A percentile compares a stretch with the other conserved stretches of the same genome.
Evolutionary conservation across 2,113 vertebrate genomes (phyloP).

Genomic region (Megaceryle torquata): DNA sequence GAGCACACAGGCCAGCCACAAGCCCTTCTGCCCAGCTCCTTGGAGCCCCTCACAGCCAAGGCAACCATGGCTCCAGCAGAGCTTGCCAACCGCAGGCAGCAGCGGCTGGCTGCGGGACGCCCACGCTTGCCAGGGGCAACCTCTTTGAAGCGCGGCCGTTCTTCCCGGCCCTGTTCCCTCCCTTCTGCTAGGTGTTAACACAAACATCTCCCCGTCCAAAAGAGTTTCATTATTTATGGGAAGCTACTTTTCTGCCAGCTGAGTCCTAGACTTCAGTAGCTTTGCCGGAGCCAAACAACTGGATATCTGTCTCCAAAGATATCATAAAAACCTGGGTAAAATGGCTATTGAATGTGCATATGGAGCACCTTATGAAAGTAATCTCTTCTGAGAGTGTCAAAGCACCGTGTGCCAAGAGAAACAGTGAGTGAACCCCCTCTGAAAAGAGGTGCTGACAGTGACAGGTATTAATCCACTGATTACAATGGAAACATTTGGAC

Average conservation of each 20-base stretch:
- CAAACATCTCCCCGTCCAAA: constrained; percentile 2
- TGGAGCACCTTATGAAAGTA: background rate
- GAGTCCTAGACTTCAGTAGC: background rate
- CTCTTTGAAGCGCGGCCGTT: constrained; percentile 17
- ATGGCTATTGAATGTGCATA: background rate
- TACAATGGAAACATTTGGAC: constrained; percentile 31
- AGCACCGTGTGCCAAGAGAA: background rate
- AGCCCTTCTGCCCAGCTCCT: background rate
- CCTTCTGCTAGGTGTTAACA: constrained; percentile 41
- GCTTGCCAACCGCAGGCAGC: background rate
- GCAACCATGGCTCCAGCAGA: background rate
- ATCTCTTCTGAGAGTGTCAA: constrained; percentile 1
- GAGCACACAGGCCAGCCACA: background rate
- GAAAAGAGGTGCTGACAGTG: constrained; percentile 7
- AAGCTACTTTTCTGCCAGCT: background rate
- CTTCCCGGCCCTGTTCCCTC: background rate
- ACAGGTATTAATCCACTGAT: background rate
- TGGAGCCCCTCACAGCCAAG: background rate
- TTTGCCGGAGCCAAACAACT: constrained; percentile 42
- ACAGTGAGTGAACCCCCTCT: background rate
- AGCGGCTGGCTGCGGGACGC: background rate
- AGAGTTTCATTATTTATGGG: constrained; percentile 40
- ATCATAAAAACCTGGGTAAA: background rate
- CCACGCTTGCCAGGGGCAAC: background rate
- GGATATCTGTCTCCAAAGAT: constrained; percentile 27